Conservation (phyloP, 2,113 vertebrate genomes). For the Nematolebias whitei region DNA sequence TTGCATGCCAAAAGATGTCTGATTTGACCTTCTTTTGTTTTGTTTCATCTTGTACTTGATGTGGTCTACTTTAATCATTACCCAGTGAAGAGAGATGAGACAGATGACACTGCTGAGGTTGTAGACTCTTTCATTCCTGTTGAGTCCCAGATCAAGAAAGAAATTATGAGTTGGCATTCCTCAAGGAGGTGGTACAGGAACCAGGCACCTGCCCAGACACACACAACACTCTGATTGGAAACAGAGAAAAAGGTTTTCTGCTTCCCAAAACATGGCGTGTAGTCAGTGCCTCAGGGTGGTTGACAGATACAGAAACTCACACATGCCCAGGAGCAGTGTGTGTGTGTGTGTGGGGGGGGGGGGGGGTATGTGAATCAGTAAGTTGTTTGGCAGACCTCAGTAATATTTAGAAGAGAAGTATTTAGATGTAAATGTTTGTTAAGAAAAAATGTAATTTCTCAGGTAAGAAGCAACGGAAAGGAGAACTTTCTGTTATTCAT, state of each 20-base stretch:
- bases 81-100: constrained; percentile 47
- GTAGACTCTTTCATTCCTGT: constrained; percentile 33
- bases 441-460: constrained; percentile 27
- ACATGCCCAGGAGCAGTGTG: constrained; percentile 36
- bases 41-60: constrained; percentile 46
- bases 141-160: constrained; percentile 32
- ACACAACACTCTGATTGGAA: constrained; percentile 51
- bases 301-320: constrained; percentile 57
- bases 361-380: constrained; percentile 36
- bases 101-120: constrained; percentile 18
- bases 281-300: constrained; percentile 41
- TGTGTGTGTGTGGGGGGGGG: constrained; percentile 4
- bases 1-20: constrained; percentile 6
- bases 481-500: no score
- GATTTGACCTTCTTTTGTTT: constrained; percentile 18
- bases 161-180: constrained; percentile 21
- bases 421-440: constrained; percentile 39
- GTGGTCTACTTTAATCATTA: constrained; percentile 55
- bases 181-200: constrained; percentile 28
- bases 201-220: constrained; percentile 36
- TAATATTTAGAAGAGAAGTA: constrained; percentile 49
- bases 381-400: constrained; percentile 47
- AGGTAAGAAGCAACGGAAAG: not conserved
- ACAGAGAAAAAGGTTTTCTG: constrained; percentile 47
- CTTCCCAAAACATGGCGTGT: constrained; percentile 59